Conservation (phyloP, 2,888 invertebrate genomes). For the Suillia variegata region DNA sequence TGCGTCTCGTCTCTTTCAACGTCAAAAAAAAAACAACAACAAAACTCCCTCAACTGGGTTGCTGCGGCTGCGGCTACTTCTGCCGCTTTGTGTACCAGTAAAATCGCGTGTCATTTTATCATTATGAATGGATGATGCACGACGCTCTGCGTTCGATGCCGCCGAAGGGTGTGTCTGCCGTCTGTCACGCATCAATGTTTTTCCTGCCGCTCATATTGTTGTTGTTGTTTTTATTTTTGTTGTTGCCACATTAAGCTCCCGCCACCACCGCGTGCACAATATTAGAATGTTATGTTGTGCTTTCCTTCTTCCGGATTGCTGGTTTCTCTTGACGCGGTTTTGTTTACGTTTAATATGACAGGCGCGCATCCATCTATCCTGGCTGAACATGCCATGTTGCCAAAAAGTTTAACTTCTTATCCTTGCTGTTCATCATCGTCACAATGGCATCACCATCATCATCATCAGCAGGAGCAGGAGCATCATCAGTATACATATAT, state of each 20-base stretch:
- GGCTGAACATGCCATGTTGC: no score
- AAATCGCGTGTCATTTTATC: constrained; percentile 4
- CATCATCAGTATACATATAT: no score
- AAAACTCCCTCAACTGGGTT: background rate
- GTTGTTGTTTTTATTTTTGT: no score
- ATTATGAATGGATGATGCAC: background rate
- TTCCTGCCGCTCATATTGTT: no score
- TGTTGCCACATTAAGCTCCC: no score
- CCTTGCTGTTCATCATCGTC: constrained; percentile 6
- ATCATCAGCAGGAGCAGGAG: no score
- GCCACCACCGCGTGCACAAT: background rate
- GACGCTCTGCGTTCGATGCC: no score
- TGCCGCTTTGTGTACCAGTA: background rate
- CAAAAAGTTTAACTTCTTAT: constrained; percentile 14
- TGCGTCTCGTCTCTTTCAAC: background rate
- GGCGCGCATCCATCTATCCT: background rate
- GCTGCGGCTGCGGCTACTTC: no score
- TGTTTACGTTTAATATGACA: constrained; percentile 15
- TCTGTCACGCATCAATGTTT: constrained; percentile 2
- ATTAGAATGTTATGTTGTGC: constrained; percentile 4
- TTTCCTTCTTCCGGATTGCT: background rate
- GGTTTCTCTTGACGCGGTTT: constrained; percentile 4
- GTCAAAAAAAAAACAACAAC: background rate
- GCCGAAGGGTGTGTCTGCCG: background rate
- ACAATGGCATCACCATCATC: constrained; percentile 27